These are phyloP conservation scores for Meliscaeva auricollis DNA, from an alignment of 2,888 invertebrate species.

Conservation along the genomic window DNA sequence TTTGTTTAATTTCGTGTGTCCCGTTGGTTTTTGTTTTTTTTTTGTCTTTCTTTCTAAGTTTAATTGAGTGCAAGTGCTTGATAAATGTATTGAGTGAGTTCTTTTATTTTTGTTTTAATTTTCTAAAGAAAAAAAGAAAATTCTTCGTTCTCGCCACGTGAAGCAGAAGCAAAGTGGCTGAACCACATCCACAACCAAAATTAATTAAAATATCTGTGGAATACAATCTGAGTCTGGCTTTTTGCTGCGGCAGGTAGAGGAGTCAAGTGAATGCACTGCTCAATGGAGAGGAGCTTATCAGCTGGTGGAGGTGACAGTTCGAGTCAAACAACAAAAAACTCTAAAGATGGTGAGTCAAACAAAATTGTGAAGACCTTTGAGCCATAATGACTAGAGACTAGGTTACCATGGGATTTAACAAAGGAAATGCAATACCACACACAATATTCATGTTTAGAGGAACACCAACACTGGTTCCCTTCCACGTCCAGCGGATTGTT, in stretches of 20 bases:
- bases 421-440: background rate
- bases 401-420: constrained; percentile 12
- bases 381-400: background rate
- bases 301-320: constrained; percentile 89
- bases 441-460: background rate
- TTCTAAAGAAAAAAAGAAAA: constrained; percentile 65
- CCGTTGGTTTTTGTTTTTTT: constrained; percentile 6
- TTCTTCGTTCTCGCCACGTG: constrained; percentile 51
- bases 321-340: constrained; percentile 87
- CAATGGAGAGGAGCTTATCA: constrained; percentile 90
- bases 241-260: constrained; percentile 56
- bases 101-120: constrained; percentile 22
- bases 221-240: constrained; percentile 23
- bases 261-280: constrained; percentile 87
- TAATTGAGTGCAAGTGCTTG: constrained; percentile 22
- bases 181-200: background rate
- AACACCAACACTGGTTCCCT: no score
- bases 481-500: background rate
- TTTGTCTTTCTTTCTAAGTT: background rate
- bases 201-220: constrained; percentile 50
- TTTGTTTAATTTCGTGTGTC: constrained; percentile 16
- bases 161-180: constrained; percentile 39
- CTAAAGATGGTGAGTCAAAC: constrained; percentile 89
- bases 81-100: constrained; percentile 33
- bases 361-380: background rate